Evolutionary conservation across 2,113 vertebrate genomes (phyloP).

Genomic region (Psilopsiagon aurifrons): DNA sequence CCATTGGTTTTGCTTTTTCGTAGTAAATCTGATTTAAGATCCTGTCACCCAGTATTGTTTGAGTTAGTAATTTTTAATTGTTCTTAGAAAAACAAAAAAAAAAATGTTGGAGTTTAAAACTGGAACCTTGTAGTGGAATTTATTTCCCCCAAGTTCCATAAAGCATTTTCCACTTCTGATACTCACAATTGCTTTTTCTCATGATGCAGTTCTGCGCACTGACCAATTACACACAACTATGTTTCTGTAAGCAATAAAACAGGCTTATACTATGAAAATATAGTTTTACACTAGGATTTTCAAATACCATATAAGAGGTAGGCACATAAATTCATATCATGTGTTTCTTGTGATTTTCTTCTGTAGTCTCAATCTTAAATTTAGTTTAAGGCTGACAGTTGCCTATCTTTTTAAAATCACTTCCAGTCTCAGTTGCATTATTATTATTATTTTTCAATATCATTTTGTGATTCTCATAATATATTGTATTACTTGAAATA

Average conservation of each 20-base stretch:
- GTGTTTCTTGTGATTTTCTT: background rate
- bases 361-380: background rate
- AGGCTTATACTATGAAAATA: background rate
- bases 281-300: background rate
- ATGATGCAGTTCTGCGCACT: background rate
- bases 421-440: background rate
- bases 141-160: background rate
- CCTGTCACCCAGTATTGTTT: background rate
- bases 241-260: background rate
- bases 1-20: background rate
- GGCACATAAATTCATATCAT: background rate
- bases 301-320: background rate
- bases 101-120: background rate
- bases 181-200: background rate
- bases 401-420: background rate
- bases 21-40: slow-evolving; percentile 4
- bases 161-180: background rate
- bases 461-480: background rate
- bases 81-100: background rate
- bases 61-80: background rate
- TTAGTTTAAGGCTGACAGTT: background rate
- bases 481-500: background rate
- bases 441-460: background rate
- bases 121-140: background rate
- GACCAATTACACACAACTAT: background rate